Evolutionary conservation across 2,113 vertebrate genomes (phyloP).

Genomic region (Microcebus jonahi): DNA sequence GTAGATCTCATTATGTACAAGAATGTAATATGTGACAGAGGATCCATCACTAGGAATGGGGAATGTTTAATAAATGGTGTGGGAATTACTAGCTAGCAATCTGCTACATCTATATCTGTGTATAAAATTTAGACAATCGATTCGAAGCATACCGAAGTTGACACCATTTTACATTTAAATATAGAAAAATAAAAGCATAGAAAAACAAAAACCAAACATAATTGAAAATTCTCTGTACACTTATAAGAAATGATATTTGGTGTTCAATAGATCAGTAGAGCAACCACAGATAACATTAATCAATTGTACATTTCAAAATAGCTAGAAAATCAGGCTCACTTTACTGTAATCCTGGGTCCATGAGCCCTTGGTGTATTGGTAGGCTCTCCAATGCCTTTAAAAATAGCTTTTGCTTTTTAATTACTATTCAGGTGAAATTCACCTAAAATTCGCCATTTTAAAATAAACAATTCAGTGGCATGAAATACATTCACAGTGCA

Average conservation of each 20-base stretch:
- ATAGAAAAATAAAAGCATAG: neutral
- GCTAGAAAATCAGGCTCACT: neutral
- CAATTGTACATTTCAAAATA: neutral
- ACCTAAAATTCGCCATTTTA: neutral
- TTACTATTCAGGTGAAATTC: neutral
- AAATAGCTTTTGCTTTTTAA: too few relatives aligned
- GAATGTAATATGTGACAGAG: neutral
- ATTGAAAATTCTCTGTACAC: neutral
- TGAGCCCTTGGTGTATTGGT: neutral
- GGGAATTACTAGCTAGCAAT: neutral
- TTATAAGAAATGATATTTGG: neutral
- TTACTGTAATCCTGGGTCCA: neutral
- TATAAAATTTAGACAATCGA: neutral
- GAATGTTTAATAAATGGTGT: slow-evolving; percentile 1
- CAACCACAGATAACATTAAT: neutral
- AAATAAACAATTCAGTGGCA: neutral
- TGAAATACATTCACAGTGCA: neutral
- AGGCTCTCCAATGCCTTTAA: neutral
- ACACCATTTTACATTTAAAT: neutral
- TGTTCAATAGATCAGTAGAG: neutral
- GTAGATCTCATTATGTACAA: slow-evolving; percentile 21
- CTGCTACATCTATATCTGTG: neutral
- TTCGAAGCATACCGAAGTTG: slow-evolving; percentile 9
- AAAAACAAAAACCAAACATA: slow-evolving; percentile 19
- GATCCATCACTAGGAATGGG: neutral